Evolutionary conservation across 2,888 invertebrate genomes (phyloP), one percentile per base, ranked within the genome.

Genomic region (Hemaris fuciformis): DNA sequence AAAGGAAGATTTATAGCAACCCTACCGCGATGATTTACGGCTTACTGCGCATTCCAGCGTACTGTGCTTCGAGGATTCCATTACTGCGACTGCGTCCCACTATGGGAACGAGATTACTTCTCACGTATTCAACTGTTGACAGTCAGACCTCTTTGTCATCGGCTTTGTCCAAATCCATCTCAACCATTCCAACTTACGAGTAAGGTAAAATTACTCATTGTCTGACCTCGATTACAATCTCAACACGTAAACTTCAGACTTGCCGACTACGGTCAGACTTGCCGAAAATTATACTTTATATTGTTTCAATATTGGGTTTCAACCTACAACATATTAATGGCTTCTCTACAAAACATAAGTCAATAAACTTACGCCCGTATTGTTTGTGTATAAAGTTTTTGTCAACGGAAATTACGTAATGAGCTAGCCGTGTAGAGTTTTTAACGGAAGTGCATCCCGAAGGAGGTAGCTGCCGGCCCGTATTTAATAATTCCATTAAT

Each of bases 41-140:
- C 79, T 80, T 60, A 60, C 48, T 46, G 41, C 41, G 60, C 88
- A 89, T 90, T 89, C 90, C 88, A 84, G 77, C 69, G 77, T 78
- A 74, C 75, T 77, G 77, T 77, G 69, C 72, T 73, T 70, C 71
- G 71, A 76, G 71, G 71, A 76, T 78, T 69, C 74, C 70, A 72
- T 72, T 75, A 73, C 72, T 77, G 79, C 76, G 80, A 75, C 73
- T 74, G 79, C 77, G 74, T 75, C 72, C 73, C 64, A 63, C 77
- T 74, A 76, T 85, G 86, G 84, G 87, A 88, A 87, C 80, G 67
- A 83, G 80, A 88, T 89, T 86, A 84, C 81, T 83, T 81, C 84
- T 76, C 78, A 80, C 80, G 81, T 77, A 79, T 79, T 78, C 73
- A 73, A 71, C 75, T 73, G 82, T 79, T 82, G 85, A 87, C 82